Base-by-base conservation (phyloP, 2,113 vertebrate genomes). In the Protobothrops flavoviridis region DNA sequence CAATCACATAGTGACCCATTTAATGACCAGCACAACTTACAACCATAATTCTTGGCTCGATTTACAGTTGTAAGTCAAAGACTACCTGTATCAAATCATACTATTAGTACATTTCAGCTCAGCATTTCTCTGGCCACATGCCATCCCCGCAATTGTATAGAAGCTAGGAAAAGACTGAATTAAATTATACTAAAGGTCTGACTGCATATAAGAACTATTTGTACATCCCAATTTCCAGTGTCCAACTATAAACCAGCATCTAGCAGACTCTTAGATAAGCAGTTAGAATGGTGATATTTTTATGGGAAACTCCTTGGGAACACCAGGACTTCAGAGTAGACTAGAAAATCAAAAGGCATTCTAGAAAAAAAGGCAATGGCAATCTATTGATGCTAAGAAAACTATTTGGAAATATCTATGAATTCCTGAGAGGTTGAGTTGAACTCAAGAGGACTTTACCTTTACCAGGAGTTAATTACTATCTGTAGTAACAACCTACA, bases 381-480 rank as follows among this genome's bases (percentile, higher is more conserved):
- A n/a, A 33, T 5, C 29, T 69, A 13, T n/a, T 69, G 64, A 33
- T 69, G 64, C 13, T 69, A 69, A 69, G 64, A 69, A 69, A 69
- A 69, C 29, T 69, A n/a, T 69, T 15, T 69, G 64, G 64, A n/a
- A 5, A 33, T 69, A n/a, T 69, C 64, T 13, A 69, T 69, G 64
- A 69, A 69, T 33, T 69, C 64, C 64, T 69, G 29, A 69, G 11
- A 69, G 29, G 29, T 1, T 69, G 64, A 69, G 29, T 1, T 69
- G 64, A 69, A 69, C 5, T 13, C 29, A 69, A n/a, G 64, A 69
- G 64, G 64, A 17, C 12, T 33, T n/a, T 17, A 69, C 29, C 1
- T 1, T 96, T 96, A 95, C 94, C 93, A 92, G 93, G 56, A 39
- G 88, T 96, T 97, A 97, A 97, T 96, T 95, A 95, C 94, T 74